Base-by-base conservation (phyloP, 2,797 vertebrate species). In the Meda fulgida region DNA sequence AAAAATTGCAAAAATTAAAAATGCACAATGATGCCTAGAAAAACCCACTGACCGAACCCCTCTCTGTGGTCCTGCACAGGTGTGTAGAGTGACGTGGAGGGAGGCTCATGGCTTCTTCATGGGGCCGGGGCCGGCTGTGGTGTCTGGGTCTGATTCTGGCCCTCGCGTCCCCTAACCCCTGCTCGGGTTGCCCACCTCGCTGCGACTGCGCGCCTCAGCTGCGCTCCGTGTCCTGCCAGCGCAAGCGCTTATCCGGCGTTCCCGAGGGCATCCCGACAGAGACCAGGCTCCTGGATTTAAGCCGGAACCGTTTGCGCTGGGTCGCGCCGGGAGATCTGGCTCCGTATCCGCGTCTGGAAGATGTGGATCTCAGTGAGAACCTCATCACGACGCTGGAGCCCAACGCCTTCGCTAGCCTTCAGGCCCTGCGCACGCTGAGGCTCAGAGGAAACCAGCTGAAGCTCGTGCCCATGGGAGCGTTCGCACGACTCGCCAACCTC, bases 201-300 rank as follows among this genome's bases (percentile, higher is more conserved):
- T 99, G 98, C 23, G 98, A 99, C 89, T 99, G 98, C 1, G 91
- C 94, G 0, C 95, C 96, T 0, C 97, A 96, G 92, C 90, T 97
- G 69, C 95, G 92, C 78, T 96, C 96, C 0, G 98, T 99, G 91
- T 94, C 95, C 38, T 99, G 98, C 72, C 96, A 98, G 87, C 96
- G 97, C 83, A 95, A 95, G 67, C 95, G 98, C 55, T 95, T 99
- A 76, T 96, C 96, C 2, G 90, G 96, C 75, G 94, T 99, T 87
- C 98, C 98, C 0, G 98, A 99, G 84, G 98, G 98, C 87, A 97
- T 99, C 91, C 98, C 98, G 16, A 97, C 96, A 0, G 98, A 99
- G 92, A 99, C 98, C 0, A 93, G 93, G 65, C 91, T 97, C 81
- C 94, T 99, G 93, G 98, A 99, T 91, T 96, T 99, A 87, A 98